Percentiles rank a stretch among this genome's conserved stretches.
Conservation (phyloP, 2,113 vertebrate genomes). For the Phoxinus phoxinus region DNA sequence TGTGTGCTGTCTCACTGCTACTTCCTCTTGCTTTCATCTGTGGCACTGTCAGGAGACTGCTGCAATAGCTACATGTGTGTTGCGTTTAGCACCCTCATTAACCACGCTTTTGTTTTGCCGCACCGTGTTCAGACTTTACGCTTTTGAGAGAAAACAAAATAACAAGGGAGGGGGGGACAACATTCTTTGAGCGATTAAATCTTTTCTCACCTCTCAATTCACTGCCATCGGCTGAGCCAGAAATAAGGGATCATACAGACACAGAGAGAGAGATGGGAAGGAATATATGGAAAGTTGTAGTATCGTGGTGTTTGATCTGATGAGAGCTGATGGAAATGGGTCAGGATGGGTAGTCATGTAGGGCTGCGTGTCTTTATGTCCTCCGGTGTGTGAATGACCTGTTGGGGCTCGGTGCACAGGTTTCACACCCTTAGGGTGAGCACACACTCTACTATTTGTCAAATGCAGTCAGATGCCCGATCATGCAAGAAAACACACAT, state of each 20-base stretch:
- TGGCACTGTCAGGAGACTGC: constrained; percentile 38
- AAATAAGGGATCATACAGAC: constrained; percentile 1
- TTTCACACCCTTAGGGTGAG: constrained; percentile 38
- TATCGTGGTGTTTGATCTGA: constrained; percentile 45
- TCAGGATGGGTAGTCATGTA: constrained; percentile 49
- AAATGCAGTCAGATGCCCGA: constrained; percentile 11
- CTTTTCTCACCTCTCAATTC: constrained; percentile 55
- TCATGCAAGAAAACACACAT: constrained; percentile 12
- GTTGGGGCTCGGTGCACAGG: constrained; percentile 36
- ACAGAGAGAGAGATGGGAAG: constrained; percentile 36
- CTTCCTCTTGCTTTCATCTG: constrained; percentile 41
- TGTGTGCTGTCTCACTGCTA: constrained; percentile 29
- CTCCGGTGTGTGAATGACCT: constrained; percentile 39
- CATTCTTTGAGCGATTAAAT: constrained; percentile 44
- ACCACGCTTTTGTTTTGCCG: constrained; percentile 35
- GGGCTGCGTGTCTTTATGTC: constrained; percentile 23
- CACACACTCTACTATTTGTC: constrained; percentile 19
- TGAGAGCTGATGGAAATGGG: constrained; percentile 57
- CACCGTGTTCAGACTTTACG: constrained; percentile 13
- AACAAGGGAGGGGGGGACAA: constrained; percentile 7
- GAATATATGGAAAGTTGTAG: constrained; percentile 44
- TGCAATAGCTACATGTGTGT: constrained; percentile 31
- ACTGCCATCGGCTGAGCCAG: constrained; percentile 24
- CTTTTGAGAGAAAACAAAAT: constrained; percentile 15
- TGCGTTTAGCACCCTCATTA: constrained; percentile 52